Evolutionary conservation across 2,888 invertebrate species (phyloP).

Genomic region (Spodoptera picta): DNA sequence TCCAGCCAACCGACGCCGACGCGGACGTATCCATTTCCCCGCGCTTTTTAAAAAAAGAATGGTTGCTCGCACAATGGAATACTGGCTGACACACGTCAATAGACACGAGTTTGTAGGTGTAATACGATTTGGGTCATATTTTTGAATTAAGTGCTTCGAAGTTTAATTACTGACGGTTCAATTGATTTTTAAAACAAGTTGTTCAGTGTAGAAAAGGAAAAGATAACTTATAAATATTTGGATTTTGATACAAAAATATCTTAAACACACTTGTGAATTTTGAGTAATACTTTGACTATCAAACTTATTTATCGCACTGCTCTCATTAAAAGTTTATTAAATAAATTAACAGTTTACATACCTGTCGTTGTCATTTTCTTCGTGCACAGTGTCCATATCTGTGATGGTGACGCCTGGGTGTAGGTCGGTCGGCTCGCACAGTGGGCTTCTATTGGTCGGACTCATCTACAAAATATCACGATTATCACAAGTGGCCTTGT

Average conservation of each 20-base stretch:
- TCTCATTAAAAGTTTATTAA: neutral
- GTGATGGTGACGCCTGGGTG: slow-evolving; percentile 80
- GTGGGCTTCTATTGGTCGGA: slow-evolving; percentile 74
- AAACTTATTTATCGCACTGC: too few species aligned
- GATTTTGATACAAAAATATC: too few species aligned
- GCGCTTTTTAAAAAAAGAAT: slow-evolving; percentile 50
- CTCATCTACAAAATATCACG: slow-evolving; percentile 77
- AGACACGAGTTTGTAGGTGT: slow-evolving; percentile 18
- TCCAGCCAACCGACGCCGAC: slow-evolving; percentile 55
- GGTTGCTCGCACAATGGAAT: slow-evolving; percentile 33
- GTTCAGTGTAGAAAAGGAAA: too few species aligned
- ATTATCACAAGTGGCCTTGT: slow-evolving; percentile 50
- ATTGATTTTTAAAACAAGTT: too few species aligned
- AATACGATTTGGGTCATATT: slow-evolving; percentile 22
- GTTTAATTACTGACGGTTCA: too few species aligned
- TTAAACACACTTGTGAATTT: too few species aligned
- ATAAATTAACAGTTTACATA: slow-evolving; percentile 48
- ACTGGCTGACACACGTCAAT: slow-evolving; percentile 34
- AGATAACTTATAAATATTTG: too few species aligned
- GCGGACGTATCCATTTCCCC: slow-evolving; percentile 66
- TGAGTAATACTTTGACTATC: too few species aligned
- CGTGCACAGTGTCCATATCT: slow-evolving; percentile 86
- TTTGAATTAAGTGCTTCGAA: slow-evolving; percentile 17
- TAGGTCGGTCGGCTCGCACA: slow-evolving; percentile 74
- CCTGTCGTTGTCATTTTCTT: slow-evolving; percentile 86